Evolutionary conservation across 2,888 invertebrate genomes (phyloP).

Genomic region (Spisula subtruncata): DNA sequence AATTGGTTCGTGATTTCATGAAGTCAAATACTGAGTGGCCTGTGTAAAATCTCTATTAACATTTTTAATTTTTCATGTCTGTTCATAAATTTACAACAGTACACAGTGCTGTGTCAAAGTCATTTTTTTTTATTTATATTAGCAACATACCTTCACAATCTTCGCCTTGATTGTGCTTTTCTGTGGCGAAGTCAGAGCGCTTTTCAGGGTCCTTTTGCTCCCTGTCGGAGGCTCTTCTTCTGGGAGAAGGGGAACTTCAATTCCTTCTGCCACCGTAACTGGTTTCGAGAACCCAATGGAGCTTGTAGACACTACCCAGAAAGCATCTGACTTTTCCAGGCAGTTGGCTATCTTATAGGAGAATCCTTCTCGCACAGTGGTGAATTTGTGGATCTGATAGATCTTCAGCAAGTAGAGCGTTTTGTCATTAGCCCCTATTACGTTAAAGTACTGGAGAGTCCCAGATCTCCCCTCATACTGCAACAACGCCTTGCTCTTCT

Average conservation of each 20-base stretch:
- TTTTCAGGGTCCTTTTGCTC: background rate
- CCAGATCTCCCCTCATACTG: slow-evolving; percentile 22
- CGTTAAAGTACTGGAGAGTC: background rate
- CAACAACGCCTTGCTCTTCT: background rate
- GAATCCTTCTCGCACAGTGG: slow-evolving; percentile 7
- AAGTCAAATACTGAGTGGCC: too few species aligned
- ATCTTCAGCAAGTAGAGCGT: background rate
- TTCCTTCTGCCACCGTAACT: background rate
- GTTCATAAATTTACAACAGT: background rate
- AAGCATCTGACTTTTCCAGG: slow-evolving; percentile 16
- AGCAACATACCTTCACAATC: slow-evolving; percentile 25
- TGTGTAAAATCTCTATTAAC: background rate
- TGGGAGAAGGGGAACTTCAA: background rate
- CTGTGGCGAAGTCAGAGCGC: background rate
- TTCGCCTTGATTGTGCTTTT: slow-evolving; percentile 32
- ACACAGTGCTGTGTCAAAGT: background rate
- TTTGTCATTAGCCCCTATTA: slow-evolving; percentile 5
- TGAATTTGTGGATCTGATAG: slow-evolving; percentile 22
- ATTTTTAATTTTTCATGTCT: background rate
- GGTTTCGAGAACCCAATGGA: background rate
- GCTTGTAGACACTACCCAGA: background rate
- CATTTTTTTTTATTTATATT: background rate
- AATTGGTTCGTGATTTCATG: too few species aligned
- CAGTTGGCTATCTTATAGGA: slow-evolving; percentile 30
- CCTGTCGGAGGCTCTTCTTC: slow-evolving; percentile 35